Evolutionary conservation across 2,113 vertebrate species (phyloP), one percentile per base, ranked within the genome.

Genomic region (Alouatta palliata): DNA sequence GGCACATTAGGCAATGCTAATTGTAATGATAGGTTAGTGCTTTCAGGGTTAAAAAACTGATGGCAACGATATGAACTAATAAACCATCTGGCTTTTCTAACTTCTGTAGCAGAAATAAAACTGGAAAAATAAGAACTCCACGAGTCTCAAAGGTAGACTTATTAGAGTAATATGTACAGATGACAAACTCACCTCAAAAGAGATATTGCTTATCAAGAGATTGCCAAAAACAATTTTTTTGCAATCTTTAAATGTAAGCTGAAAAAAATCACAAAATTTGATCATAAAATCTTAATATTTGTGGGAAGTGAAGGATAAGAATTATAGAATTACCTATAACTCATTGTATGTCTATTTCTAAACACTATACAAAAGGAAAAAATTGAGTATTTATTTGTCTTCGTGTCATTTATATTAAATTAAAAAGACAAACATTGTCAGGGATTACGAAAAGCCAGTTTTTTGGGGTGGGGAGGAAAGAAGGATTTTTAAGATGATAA

Each of bases 11-110:
- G 66, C n/a, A 94, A 85, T 76, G n/a, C 83, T 94, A 97, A 97
- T 97, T 91, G 94, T 96, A 96, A 95, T 61, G 52, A 92, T 93
- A 52, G 58, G 81, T 90, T 97, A 82, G 96, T 92, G 47, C 9
- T 93, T 95, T 85, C 68, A 86, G 66, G 77, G 85, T 93, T 91
- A 68, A 91, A 94, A 76, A 93, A 92, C 16, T 70, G 86, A 91
- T 75, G n/a, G 54, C 32, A 70, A 86, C 16, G 87, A 91, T 89
- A 83, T 61, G 82, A 94, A 96, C 76, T 88, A 92, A 96, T 61
- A 85, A 82, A 85, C 32, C 45, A 86, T 49, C 61, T 92, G 52
- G 13, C 12, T 86, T 96, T 95, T 94, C 70, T 73, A 83, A 94
- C 27, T 79, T 87, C 40, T 73, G 21, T 8, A 79, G 66, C 27